These are phyloP conservation scores for Corynorhinus townsendii DNA, from an alignment of 2,113 vertebrate genomes.

Conservation along the genomic window DNA sequence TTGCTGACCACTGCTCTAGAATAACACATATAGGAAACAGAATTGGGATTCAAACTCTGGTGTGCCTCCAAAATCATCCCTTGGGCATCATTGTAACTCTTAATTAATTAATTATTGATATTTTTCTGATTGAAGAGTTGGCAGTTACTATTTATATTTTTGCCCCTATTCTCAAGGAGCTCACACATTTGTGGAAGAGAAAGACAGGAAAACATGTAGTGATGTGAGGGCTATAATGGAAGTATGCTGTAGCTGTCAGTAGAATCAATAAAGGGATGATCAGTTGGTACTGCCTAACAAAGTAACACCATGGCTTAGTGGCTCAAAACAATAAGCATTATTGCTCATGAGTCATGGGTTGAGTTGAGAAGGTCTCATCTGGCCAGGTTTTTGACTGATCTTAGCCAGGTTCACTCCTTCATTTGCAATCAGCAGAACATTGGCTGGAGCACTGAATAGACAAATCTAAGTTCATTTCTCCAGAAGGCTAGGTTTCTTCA, in stretches of 20 bases:
- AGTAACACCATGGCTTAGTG: neutral
- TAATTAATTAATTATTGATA: neutral
- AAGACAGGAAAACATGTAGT: neutral
- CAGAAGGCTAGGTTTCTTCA: neutral
- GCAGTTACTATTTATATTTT: neutral
- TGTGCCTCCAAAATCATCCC: neutral
- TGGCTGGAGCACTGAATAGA: neutral
- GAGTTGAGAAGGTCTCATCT: neutral
- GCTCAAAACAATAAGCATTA: neutral
- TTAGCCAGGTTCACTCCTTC: neutral
- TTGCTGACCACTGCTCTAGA: neutral
- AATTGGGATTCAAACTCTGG: neutral
- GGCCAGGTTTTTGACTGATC: neutral
- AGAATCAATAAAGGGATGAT: neutral
- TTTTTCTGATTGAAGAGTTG: conserved; percentile 37
- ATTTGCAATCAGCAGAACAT: neutral
- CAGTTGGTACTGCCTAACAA: neutral
- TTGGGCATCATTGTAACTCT: neutral
- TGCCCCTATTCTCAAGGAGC: neutral
- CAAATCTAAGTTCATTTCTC: neutral
- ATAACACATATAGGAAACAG: neutral
- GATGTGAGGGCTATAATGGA: neutral
- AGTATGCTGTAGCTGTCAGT: neutral
- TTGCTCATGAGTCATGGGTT: neutral
- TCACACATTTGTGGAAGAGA: neutral